Conservation (phyloP, 2,888 invertebrate species). For the Aricia artaxerxes region DNA sequence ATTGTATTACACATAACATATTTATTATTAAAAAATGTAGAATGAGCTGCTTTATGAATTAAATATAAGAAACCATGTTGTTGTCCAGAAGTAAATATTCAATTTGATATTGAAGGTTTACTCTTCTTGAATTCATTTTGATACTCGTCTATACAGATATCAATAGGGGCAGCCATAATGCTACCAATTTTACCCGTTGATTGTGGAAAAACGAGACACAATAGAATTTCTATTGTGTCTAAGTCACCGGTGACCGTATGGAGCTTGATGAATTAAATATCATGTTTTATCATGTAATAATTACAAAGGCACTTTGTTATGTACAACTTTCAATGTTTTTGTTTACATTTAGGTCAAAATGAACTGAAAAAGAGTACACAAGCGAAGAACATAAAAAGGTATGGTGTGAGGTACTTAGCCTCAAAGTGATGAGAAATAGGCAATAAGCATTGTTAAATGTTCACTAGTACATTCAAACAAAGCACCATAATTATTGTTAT, state of each 20-base stretch:
- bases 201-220: no score
- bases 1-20: no score
- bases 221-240: no score
- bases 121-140: no score
- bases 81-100: no score
- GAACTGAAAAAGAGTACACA: background rate
- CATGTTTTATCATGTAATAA: background rate
- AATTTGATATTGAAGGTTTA: no score
- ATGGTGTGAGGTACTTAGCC: background rate
- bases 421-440: background rate
- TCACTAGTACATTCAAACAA: background rate
- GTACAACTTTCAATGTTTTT: background rate
- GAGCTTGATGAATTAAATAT: background rate
- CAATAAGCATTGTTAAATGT: background rate
- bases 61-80: background rate
- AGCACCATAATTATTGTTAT: conserved; percentile 1
- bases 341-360: background rate
- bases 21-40: background rate
- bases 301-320: no score
- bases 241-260: no score
- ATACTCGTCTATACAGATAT: background rate
- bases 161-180: background rate
- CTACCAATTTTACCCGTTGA: background rate
- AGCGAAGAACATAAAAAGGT: background rate
- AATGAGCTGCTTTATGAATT: background rate